Base-by-base conservation (phyloP, 2,113 vertebrate genomes). In the Aptenodytes patagonicus region DNA sequence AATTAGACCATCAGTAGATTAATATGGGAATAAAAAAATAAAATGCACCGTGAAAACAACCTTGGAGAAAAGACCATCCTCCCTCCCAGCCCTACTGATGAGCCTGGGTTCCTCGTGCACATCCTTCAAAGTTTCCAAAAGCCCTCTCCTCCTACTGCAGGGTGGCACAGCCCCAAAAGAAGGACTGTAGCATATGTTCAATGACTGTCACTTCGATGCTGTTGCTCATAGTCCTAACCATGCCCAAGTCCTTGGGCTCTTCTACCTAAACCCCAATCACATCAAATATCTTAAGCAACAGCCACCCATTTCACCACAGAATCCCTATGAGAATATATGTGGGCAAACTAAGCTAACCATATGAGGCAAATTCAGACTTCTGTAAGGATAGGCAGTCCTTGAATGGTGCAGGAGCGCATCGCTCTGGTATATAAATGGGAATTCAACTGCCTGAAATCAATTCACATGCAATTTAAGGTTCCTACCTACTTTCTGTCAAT, bases 151-250 rank as follows among this genome's bases (percentile, higher is more conserved):
- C 7, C 58, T 52, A 46, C 60, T 46, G 24, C 68, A 73, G 38
- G 34, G 29, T 2, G 2, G 34, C 20, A 31, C 17, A 75, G 14
- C 38, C 60, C 20, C 29, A 22, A n/a, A n/a, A 52, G 47, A 25
- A 85, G 19, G 36, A 21, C 25, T 70, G 25, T 15, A 62, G 55
- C 47, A 32, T 47, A 29, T 29, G 16, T 40, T 80, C 31, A 40
- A 31, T 11, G 17, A 79, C 13, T 46, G 31, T n/a, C 2, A 2
- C 20, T 24, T 73, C 0, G 2, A 3, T 47, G 68, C 9, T 38
- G 18, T 22, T 77, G 34, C 19, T 82, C 21, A 47, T 38, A 64
- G 22, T 34, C 46, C n/a, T 69, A 69, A 42, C 10, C 47, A n/a
- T 1, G 1, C 28, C 14, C 25, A 60, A 51, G n/a, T 47, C 58